Percentiles rank a stretch among this genome's conserved stretches.
Conservation (phyloP, 2,888 invertebrate species). For the Aproaerema taeniolella region DNA sequence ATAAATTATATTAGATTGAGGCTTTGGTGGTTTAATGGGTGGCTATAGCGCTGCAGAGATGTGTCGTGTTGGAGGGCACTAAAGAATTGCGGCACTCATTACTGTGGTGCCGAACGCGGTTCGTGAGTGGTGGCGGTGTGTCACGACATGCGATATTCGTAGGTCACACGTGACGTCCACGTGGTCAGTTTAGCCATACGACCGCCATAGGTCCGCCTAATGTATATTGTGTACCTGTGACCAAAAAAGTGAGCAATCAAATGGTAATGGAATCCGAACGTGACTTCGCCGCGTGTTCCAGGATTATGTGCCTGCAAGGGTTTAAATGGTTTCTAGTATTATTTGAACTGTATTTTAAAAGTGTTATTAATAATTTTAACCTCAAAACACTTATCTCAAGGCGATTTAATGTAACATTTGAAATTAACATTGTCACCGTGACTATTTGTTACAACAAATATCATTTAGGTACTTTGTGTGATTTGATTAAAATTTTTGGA, state of each 20-base stretch:
- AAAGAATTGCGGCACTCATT: constrained; percentile 58
- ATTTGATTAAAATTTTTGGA: too few relatives aligned
- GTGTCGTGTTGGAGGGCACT: constrained; percentile 54
- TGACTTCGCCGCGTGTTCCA: constrained; percentile 1
- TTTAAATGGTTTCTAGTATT: too few relatives aligned
- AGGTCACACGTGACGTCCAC: constrained; percentile 17
- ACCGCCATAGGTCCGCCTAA: constrained; percentile 10
- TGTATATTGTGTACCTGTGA: constrained; percentile 7
- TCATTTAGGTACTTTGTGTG: too few relatives aligned
- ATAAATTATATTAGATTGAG: constrained; percentile 60
- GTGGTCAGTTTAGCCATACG: too few relatives aligned
- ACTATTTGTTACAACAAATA: too few relatives aligned
- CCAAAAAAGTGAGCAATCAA: constrained; percentile 11
- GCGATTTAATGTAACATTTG: neutral
- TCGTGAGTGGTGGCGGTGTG: constrained; percentile 38
- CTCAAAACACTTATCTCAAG: too few relatives aligned
- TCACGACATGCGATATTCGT: constrained; percentile 39
- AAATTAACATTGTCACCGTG: too few relatives aligned
- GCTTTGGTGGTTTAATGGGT: constrained; percentile 43
- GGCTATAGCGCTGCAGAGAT: constrained; percentile 30
- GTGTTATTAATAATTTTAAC: too few relatives aligned
- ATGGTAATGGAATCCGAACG: constrained; percentile 7
- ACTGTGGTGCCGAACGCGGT: constrained; percentile 46
- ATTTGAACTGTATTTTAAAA: too few relatives aligned
- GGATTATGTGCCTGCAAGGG: constrained; percentile 1